Base-by-base conservation (phyloP, 2,797 vertebrate species). In the Microtus californicus region DNA sequence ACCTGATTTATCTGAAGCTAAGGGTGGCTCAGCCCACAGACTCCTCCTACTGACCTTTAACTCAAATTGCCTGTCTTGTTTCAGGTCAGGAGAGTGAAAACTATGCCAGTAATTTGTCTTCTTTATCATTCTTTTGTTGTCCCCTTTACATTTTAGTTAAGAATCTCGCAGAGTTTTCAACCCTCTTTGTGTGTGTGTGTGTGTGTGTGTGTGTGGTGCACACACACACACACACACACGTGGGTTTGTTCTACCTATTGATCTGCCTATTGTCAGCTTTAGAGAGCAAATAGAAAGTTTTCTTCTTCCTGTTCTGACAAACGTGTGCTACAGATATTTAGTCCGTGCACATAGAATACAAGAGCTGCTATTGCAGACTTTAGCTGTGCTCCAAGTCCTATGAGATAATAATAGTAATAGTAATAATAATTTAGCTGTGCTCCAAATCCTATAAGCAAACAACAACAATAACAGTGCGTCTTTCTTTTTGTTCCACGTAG, bases 61-160 rank as follows among this genome's bases (percentile, higher is more conserved):
- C 40, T 65, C 29, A 83, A 21, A 85, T 11, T 34, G 5, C 19
- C 37, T 81, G 25, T 37, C 37, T 82, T 40, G 25, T 61, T 37
- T 61, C 25, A 34, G 37, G 8, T 63, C 8, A 43, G 14, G 4
- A 82, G 14, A 43, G 37, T 82, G 9, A 82, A 43, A 7, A 59
- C 2, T 8, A 63, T 48, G 43, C 10, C 27, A 21, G 27, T 13
- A 34, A 14, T 45, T n/a, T 48, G 6, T 31, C 25, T 17, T 63
- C 37, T 82, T 82, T 27, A 7, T 34, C 23, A 45, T 67, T 45
- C 45, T 19, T 14, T 43, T 48, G 17, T 67, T 43, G 17, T 34
- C 1, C 15, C 15, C 29, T 48, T 67, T 67, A 3, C 8, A 12
- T 48, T 13, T 34, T 23, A 21, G 29, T 48, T 9, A 0, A 6